These are phyloP conservation scores for Ceryle rudis DNA, from an alignment of 2,797 vertebrate species.

Conservation along the genomic window DNA sequence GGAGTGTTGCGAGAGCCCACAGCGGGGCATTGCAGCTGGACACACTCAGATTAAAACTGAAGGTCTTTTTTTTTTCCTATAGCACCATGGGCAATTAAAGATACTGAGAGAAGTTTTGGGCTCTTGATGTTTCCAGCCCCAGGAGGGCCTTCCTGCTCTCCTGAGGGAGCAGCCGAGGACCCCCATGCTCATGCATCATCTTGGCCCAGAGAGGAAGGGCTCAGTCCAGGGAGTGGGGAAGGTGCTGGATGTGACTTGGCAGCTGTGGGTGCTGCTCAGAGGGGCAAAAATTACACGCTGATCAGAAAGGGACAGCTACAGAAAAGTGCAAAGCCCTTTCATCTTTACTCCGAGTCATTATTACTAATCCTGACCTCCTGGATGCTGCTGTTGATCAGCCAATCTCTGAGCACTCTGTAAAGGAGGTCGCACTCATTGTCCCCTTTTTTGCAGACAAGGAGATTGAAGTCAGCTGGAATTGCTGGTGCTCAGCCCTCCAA, in stretches of 20 bases:
- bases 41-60: rapidly evolving
- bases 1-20: rapidly evolving
- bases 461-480: neutral
- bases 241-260: rapidly evolving
- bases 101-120: rapidly evolving
- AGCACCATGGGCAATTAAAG: rapidly evolving
- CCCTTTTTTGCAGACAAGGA: neutral
- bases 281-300: rapidly evolving
- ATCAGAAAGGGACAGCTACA: neutral
- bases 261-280: neutral
- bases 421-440: neutral
- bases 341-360: neutral
- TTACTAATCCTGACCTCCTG: neutral
- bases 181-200: rapidly evolving
- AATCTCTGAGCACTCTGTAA: neutral
- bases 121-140: rapidly evolving
- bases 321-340: neutral
- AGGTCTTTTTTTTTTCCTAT: neutral
- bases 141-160: neutral
- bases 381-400: neutral
- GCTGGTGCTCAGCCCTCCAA: neutral
- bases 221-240: neutral
- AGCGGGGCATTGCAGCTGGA: neutral
- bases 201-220: neutral
- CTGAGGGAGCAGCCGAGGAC: neutral